These are phyloP conservation scores for Xenotilapia caudafasciata DNA, from an alignment of 2,113 vertebrate species.

Conservation along the genomic window DNA sequence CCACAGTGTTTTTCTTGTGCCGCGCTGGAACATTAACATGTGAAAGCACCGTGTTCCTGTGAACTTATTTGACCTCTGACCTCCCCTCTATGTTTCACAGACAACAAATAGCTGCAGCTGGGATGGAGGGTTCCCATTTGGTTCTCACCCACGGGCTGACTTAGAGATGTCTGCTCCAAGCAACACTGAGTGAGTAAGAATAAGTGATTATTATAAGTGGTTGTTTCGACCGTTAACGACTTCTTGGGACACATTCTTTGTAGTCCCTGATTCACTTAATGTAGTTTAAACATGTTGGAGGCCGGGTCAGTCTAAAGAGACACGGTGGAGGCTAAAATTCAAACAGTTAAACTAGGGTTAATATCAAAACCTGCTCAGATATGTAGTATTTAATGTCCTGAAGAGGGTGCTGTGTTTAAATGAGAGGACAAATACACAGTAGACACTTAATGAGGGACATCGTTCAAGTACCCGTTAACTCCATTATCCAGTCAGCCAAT, in stretches of 20 bases:
- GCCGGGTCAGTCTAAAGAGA: not conserved
- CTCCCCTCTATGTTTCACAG: slow-evolving; percentile 65
- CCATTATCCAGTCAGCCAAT: not conserved
- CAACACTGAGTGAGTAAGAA: slow-evolving; percentile 46
- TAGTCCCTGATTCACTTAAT: not conserved
- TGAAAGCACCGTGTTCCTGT: slow-evolving; percentile 78
- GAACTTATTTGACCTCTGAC: slow-evolving; percentile 83
- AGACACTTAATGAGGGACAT: not conserved
- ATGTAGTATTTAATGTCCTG: not conserved
- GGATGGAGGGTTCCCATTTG: slow-evolving; percentile 40
- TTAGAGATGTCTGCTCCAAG: slow-evolving; percentile 34
- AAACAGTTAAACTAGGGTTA: not conserved
- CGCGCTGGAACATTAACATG: slow-evolving; percentile 72
- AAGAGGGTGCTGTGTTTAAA: slow-evolving; percentile 9
- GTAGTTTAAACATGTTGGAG: not conserved
- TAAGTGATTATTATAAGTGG: slow-evolving; percentile 58
- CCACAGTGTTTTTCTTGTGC: slow-evolving; percentile 28
- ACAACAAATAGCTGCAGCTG: slow-evolving; percentile 81
- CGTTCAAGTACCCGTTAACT: not conserved
- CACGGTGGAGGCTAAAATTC: not conserved
- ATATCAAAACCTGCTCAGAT: not conserved
- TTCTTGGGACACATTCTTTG: slow-evolving; percentile 24
- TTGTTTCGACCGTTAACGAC: slow-evolving; percentile 42
- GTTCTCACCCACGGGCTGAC: slow-evolving; percentile 60
- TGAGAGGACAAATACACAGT: not conserved